phyloP scores from a whole-genome alignment of 2,888 invertebrate genomes.

The Scrobipalpa atriplicella region DNA sequence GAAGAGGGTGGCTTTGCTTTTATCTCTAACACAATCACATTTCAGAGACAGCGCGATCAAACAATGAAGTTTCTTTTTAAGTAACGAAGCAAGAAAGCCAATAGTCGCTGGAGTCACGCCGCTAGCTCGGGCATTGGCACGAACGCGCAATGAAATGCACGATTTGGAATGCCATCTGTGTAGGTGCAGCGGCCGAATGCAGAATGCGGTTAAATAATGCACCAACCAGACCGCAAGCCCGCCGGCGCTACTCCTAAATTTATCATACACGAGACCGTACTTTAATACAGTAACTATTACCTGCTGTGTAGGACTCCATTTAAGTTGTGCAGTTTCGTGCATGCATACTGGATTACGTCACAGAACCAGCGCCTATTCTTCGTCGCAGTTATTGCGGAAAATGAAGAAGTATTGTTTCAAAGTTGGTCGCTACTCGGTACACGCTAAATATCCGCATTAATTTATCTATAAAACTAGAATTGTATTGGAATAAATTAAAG shows the following conservation, averaged over 20 bases:
- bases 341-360: conserved; percentile 21
- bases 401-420: conserved; percentile 15
- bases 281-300: conserved; percentile 28
- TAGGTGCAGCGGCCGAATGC: conserved; percentile 31
- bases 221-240: conserved; percentile 40
- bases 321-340: conserved; percentile 30
- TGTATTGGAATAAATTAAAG: background rate
- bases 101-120: conserved; percentile 27
- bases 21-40: conserved; percentile 27
- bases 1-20: conserved; percentile 23
- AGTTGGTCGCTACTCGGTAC: background rate
- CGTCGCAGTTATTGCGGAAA: conserved; percentile 4
- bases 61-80: conserved; percentile 25
- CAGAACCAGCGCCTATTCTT: conserved; percentile 17
- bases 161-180: conserved; percentile 28
- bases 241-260: conserved; percentile 43
- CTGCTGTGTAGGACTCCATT: conserved; percentile 25
- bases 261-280: conserved; percentile 42
- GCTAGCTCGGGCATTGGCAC: conserved; percentile 25
- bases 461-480: conserved; percentile 7
- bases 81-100: conserved; percentile 34
- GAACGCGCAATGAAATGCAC: conserved; percentile 28
- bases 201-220: conserved; percentile 57
- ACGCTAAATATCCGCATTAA: conserved; percentile 12
- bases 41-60: conserved; percentile 24